phyloP scores from a whole-genome alignment of 2,113 vertebrate species.

The Pogonocichla stellata region DNA sequence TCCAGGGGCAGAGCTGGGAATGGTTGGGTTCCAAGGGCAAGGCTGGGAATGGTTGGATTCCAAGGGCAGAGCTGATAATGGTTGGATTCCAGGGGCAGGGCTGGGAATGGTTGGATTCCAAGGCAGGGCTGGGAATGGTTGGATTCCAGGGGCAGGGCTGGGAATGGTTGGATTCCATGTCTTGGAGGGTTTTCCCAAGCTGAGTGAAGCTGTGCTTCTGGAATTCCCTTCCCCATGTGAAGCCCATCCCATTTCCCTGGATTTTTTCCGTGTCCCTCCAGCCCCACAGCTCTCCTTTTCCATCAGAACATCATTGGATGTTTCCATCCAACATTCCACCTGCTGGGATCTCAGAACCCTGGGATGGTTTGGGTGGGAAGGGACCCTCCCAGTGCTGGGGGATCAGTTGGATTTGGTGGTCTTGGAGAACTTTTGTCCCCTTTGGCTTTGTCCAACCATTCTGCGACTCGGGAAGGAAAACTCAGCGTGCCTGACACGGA shows the following conservation, averaged over 20 bases:
- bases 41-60: not conserved
- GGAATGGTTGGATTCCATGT: not conserved
- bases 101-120: no score
- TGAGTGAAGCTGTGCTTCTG: not conserved
- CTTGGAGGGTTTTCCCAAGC: not conserved
- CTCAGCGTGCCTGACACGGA: rapidly evolving
- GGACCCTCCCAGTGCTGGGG: not conserved
- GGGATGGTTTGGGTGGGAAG: not conserved
- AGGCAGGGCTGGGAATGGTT: not conserved
- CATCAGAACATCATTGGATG: no score
- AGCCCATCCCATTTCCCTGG: not conserved
- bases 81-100: not conserved
- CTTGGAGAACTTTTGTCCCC: rapidly evolving
- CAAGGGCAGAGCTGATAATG: not conserved
- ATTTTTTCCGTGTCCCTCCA: rapidly evolving
- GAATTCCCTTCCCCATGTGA: not conserved
- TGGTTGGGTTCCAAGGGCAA: not conserved
- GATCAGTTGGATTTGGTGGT: not conserved
- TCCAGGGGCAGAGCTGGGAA: not conserved
- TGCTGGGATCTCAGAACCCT: not conserved
- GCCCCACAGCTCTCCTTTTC: not conserved
- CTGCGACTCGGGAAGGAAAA: not conserved
- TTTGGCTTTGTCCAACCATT: rapidly evolving
- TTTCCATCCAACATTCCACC: not conserved
- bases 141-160: not conserved